Evolutionary conservation across 1,140 invertebrate genomes (phyloP), one percentile per base, ranked within the genome.

Genomic region (Phortica variegata): DNA sequence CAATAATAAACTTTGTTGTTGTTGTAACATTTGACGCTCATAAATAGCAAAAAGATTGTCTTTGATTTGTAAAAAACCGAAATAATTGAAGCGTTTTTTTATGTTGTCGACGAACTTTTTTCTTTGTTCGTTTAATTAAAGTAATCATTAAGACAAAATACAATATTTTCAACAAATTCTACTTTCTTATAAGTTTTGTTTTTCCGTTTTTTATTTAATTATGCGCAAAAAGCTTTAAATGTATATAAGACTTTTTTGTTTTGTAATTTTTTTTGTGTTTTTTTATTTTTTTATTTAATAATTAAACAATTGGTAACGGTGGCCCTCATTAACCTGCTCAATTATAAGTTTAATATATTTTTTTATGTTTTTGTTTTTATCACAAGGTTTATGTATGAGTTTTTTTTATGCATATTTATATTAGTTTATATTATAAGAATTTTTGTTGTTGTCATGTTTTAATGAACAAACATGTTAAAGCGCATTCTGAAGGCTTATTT

Each of bases 11-110:
- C 40, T 49, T 47, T 18, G 34, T 49, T 51, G n/a, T n/a, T n/a
- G n/a, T n/a, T n/a, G n/a, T n/a, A n/a, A n/a, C n/a, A n/a, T n/a
- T n/a, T n/a, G n/a, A n/a, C 58, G 12, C 12, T 55, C 43, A 40
- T 59, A 56, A 62, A 58, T 62, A 63, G 60, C 60, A 63, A 63
- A 63, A 63, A 60, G 60, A 63, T 63, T 63, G 60, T 63, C 60
- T 56, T 59, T 59, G 60, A 57, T 62, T 61, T 58, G 36, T 52
- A 26, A 6, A 26, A 10, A 26, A 26, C 23, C 5, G 10, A 26
- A 26, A 10, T 26, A 26, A 26, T 26, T 26, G 23, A 26, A 26
- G 23, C 23, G 10, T 57, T 43, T 36, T 43, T 44, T 48, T 42
- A 46, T 31, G 15, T 48, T n/a, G n/a, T n/a, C n/a, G n/a, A n/a